Base-by-base conservation (phyloP, 2,797 vertebrate species). In the Etheostoma nigrum region DNA sequence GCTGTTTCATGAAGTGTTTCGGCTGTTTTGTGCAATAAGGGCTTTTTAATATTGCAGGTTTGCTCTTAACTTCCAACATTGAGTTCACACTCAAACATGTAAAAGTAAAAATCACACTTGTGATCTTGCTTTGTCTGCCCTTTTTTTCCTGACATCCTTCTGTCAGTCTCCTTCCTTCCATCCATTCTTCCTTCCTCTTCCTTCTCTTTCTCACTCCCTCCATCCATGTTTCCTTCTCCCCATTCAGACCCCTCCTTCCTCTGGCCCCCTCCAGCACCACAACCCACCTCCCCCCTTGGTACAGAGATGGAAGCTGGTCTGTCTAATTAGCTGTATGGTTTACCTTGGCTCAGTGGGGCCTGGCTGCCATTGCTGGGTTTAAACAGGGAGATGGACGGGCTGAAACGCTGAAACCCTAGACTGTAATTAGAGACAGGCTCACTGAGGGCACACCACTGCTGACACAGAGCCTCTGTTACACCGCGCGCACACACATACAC, bases 291-390 rank as follows among this genome's bases (percentile, higher is more conserved):
- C 75, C 75, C 85, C 49, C 55, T 88, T 83, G 86, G 87, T 90
- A 84, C 78, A 87, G 89, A 84, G 93, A 93, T 91, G 89, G 92
- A 89, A 92, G 91, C 91, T 81, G 91, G 83, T 92, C 88, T 91
- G 92, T 93, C 93, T 94, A 94, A 94, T 94, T 94, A 94, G 92
- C 92, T 91, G 90, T 94, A 91, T 90, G 91, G 93, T 93, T 94
- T 93, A 93, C 93, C 91, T 94, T 94, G 93, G 93, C 93, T 94
- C 92, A 91, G 88, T 91, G 93, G 93, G 91, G 89, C 91, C 91
- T 87, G 91, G 88, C 91, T 89, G 92, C 89, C 89, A 92, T 87
- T 86, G 89, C 88, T 61, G 74, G 92, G 91, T 93, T 94, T 94
- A 93, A 93, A 93, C 92, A 91, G 91, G 90, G 92, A 93, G 92